Conservation (phyloP, 2,113 vertebrate species). For the Lepisosteus osseus region DNA sequence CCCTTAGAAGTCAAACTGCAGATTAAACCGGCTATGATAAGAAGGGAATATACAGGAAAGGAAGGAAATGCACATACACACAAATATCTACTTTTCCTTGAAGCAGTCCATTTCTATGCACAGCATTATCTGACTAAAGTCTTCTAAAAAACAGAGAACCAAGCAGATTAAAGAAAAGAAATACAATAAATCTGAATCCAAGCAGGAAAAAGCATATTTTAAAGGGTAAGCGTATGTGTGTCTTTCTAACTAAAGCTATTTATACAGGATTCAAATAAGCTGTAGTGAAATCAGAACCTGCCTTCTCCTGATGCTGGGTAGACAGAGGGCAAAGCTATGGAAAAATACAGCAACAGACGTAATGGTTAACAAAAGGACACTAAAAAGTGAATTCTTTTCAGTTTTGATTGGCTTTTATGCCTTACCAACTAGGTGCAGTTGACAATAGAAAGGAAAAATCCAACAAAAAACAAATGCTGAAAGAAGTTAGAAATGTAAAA, state of each 20-base stretch:
- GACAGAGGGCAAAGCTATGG: conserved; percentile 55
- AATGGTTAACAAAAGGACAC: conserved; percentile 4
- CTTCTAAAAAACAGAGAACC: background rate
- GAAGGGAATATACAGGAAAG: too few relatives aligned
- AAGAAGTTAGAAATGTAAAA: background rate
- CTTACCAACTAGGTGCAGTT: conserved; percentile 29
- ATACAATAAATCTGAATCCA: too few relatives aligned
- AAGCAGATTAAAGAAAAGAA: background rate
- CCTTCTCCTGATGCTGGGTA: conserved; percentile 59
- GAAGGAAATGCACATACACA: background rate
- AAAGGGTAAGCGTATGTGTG: conserved; percentile 6
- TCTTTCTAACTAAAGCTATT: background rate
- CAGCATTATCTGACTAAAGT: background rate
- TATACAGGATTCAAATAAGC: conserved; percentile 4
- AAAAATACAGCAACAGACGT: conserved; percentile 37
- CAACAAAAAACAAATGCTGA: conserved; percentile 22
- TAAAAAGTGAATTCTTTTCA: conserved; percentile 27
- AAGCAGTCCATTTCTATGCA: background rate
- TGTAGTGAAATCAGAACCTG: conserved; percentile 47
- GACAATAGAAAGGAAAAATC: conserved; percentile 9
- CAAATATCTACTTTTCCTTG: background rate
- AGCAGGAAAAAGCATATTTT: background rate
- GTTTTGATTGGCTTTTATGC: conserved; percentile 25
- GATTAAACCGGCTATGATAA: too few relatives aligned
- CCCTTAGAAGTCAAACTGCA: too few relatives aligned